Conservation (phyloP, 2,797 vertebrate species). For the Siniperca scherzeri region DNA sequence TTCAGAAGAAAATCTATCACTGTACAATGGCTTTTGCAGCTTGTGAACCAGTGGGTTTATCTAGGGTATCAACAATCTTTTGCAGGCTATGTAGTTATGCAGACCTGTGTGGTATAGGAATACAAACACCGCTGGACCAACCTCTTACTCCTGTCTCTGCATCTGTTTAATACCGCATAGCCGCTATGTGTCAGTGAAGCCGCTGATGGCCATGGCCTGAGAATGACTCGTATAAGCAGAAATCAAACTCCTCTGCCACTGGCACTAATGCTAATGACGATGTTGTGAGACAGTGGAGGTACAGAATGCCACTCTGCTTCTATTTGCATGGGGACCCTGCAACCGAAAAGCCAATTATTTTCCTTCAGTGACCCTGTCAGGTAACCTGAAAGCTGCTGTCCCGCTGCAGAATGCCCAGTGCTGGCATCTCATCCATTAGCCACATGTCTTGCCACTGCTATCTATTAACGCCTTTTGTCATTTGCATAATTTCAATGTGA, state of each 20-base stretch:
- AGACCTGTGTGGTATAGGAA: slow-evolving; percentile 61
- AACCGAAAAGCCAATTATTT: slow-evolving; percentile 87
- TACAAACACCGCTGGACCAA: slow-evolving; percentile 64
- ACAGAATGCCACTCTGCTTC: slow-evolving; percentile 67
- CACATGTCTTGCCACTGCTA: slow-evolving; percentile 76
- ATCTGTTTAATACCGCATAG: slow-evolving; percentile 68
- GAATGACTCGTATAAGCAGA: slow-evolving; percentile 70
- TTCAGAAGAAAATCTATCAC: slow-evolving; percentile 72
- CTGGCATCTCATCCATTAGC: slow-evolving; percentile 86
- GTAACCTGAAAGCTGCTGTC: slow-evolving; percentile 85
- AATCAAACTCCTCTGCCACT: slow-evolving; percentile 77
- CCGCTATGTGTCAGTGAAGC: slow-evolving; percentile 65
- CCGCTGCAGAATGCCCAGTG: slow-evolving; percentile 77
- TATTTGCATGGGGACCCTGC: slow-evolving; percentile 82
- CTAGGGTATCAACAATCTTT: slow-evolving; percentile 71
- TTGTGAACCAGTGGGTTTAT: slow-evolving; percentile 69
- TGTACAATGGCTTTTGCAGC: slow-evolving; percentile 66
- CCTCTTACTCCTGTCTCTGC: slow-evolving; percentile 47
- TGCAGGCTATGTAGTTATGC: slow-evolving; percentile 56
- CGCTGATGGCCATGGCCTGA: slow-evolving; percentile 62
- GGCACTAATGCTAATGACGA: slow-evolving; percentile 80
- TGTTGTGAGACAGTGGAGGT: slow-evolving; percentile 67
- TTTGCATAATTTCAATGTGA: slow-evolving; percentile 88
- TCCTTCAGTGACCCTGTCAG: slow-evolving; percentile 86
- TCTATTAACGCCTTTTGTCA: slow-evolving; percentile 85